These are phyloP conservation scores for Eucidaris tribuloides DNA, from an alignment of 35 echinoderm and acorn worm genomes.

Conservation along the genomic window DNA sequence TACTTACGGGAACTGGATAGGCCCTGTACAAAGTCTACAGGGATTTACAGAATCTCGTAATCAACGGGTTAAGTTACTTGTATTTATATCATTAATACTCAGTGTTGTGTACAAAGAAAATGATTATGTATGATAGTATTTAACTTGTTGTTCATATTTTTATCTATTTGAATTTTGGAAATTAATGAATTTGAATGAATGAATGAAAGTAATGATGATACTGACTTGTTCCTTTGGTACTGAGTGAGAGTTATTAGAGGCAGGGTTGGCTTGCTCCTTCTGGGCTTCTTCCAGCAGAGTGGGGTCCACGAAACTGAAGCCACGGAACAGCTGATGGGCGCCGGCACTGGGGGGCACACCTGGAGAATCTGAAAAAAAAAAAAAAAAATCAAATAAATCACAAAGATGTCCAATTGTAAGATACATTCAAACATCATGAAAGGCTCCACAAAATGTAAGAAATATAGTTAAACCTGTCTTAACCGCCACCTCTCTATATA, in stretches of 20 bases:
- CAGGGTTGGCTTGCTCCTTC: conserved; percentile 39
- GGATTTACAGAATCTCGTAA: no score
- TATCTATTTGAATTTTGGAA: not conserved
- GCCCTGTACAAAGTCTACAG: no score
- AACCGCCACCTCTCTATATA: no score
- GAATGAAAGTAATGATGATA: not conserved
- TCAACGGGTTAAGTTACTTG: no score
- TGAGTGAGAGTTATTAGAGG: conserved; percentile 31
- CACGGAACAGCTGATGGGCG: conserved; percentile 92
- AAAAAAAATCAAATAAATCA: no score
- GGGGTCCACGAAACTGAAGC: conserved; percentile 92
- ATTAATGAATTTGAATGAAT: not conserved
- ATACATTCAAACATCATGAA: no score
- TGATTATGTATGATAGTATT: not conserved
- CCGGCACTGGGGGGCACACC: conserved; percentile 91
- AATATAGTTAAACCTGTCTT: no score
- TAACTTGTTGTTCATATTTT: not conserved
- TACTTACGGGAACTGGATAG: no score
- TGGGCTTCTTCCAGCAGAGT: conserved; percentile 56
- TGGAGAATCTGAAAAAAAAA: conserved; percentile 75
- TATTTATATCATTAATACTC: no score
- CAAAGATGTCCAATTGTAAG: no score
- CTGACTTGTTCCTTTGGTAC: conserved; percentile 31
- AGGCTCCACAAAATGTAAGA: no score
- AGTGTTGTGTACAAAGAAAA: no score